Conservation (phyloP, 1,140 invertebrate genomes). For the Aleiodes sp. region DNA sequence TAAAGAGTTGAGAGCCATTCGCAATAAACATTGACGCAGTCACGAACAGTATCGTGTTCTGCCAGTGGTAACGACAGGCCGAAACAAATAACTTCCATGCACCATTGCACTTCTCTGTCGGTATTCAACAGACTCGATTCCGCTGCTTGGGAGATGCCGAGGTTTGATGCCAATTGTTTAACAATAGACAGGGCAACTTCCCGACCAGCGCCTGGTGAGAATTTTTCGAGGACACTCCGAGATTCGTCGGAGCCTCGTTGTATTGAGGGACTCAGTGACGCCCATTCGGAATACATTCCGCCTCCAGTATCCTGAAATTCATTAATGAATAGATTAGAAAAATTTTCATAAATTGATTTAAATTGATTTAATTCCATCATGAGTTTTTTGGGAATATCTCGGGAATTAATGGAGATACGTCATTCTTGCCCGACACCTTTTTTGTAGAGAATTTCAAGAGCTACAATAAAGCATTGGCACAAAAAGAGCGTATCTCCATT, state of each 20-base stretch:
- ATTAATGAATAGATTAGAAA: background rate
- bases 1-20: slow-evolving; percentile 93
- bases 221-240: slow-evolving; percentile 88
- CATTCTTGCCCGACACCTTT: too few species aligned
- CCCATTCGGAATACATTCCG: slow-evolving; percentile 89
- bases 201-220: slow-evolving; percentile 77
- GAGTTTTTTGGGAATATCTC: background rate
- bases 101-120: slow-evolving; percentile 89
- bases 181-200: slow-evolving; percentile 88
- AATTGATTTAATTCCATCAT: too few species aligned
- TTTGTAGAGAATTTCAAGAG: too few species aligned
- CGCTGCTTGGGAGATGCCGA: slow-evolving; percentile 79
- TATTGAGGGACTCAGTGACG: slow-evolving; percentile 76
- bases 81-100: slow-evolving; percentile 93
- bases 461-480: too few species aligned
- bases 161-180: slow-evolving; percentile 78
- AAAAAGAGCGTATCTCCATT: too few species aligned
- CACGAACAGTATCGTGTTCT: slow-evolving; percentile 93
- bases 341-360: too few species aligned
- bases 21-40: slow-evolving; percentile 97
- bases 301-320: slow-evolving; percentile 61
- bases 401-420: too few species aligned
- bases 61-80: slow-evolving; percentile 88
- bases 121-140: slow-evolving; percentile 79
- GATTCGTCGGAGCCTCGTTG: slow-evolving; percentile 73